phyloP scores from a whole-genome alignment of 2,797 vertebrate genomes.

The Lacerta agilis region DNA sequence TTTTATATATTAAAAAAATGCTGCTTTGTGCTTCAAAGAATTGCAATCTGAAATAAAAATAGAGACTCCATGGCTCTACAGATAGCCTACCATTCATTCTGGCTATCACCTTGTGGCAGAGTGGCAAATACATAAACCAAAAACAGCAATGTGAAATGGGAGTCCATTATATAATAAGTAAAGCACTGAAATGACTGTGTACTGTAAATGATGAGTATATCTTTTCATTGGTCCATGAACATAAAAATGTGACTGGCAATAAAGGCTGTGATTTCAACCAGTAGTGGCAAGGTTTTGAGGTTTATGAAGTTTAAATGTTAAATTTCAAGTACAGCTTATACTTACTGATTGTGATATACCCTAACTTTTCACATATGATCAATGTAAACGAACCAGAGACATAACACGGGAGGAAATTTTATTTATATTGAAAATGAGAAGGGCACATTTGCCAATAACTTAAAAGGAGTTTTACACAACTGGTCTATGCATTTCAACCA shows the following conservation, averaged over 20 bases:
- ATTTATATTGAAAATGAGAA: not conserved
- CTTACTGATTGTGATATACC: slow-evolving; percentile 1
- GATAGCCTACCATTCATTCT: not conserved
- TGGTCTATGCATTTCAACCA: not conserved
- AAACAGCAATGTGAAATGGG: not conserved
- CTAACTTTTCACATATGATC: slow-evolving; percentile 4
- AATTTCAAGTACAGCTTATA: slow-evolving; percentile 4
- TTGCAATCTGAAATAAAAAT: slow-evolving; percentile 19
- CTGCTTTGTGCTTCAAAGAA: not conserved
- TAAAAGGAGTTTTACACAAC: not conserved
- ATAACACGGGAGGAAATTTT: not conserved
- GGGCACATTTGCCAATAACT: not conserved
- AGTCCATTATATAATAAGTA: not conserved
- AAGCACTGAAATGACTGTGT: not conserved
- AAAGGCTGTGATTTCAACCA: slow-evolving; percentile 4
- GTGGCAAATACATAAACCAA: not conserved
- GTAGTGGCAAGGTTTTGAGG: not conserved
- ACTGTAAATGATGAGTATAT: slow-evolving; percentile 1
- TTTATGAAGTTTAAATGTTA: slow-evolving; percentile 2
- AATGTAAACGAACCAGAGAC: not conserved
- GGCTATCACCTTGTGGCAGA: not conserved
- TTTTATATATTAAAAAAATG: too few relatives aligned
- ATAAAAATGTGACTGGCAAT: slow-evolving; percentile 1
- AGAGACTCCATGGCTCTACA: not conserved
- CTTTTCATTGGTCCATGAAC: slow-evolving; percentile 19